Base-by-base conservation (phyloP, 2,888 invertebrate species). In the Buathra laborator region DNA sequence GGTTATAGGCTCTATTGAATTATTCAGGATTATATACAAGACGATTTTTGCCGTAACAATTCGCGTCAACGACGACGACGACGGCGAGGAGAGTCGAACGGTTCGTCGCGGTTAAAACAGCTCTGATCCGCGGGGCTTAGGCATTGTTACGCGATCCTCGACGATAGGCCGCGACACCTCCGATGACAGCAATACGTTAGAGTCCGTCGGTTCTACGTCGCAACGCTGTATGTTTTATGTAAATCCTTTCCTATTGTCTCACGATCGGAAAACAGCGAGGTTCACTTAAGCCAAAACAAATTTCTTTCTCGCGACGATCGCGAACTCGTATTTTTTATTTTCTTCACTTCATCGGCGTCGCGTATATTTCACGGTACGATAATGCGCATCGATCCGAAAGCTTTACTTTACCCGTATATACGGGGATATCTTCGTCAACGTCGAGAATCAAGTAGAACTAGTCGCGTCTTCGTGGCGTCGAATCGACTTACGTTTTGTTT, bases 181-280 rank as follows among this genome's bases (percentile, higher is more conserved):
- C 86, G 90, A 89, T 90, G 91, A 90, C 90, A 89, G 88, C 88
- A 64, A 80, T 62, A 56, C 68, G 67, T 84, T 77, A 67, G 77
- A 51, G 51, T 9, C 1, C 37, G 37, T 9, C 37, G 32, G 56
- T 64, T 29, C 51, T 72, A 64, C 64, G 70, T 83, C 62, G 79
- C 62, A 84, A 81, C 88, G 86, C 83, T 81, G 87, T 90, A 90
- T 92, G 91, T 92, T 91, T 92, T 91, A 91, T 92, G 91, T 88
- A 92, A 91, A 92, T 92, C 62, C 4, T 62, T 84, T 24, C 53
- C 89, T 88, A 91, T 91, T 91, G 92, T 91, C 71, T 24, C 85
- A 56, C 43, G 46, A 70, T 66, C 48, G 72, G 68, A 14, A 46
- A 44, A 66, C 81, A 66, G 85, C 87, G 90, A 90, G 91, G 89